Base-by-base conservation (phyloP, 2,888 invertebrate species). In the Neoitamus cyanurus region DNA sequence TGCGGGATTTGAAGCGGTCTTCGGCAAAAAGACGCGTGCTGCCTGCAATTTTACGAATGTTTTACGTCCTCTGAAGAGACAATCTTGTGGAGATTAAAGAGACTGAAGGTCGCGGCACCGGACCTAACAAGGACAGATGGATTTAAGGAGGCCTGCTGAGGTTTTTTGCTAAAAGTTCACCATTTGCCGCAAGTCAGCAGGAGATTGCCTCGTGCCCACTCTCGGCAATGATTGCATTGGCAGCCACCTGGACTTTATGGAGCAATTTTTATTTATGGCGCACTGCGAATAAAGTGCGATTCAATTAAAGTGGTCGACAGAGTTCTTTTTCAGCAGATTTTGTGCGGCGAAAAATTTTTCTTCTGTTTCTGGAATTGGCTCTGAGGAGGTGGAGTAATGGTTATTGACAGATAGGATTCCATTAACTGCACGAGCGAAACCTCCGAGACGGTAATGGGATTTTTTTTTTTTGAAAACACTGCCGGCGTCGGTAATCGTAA, bases 121-220 rank as follows among this genome's bases (percentile, higher is more conserved):
- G 73, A 73, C 73, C 15, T 36, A 73, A 73, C 73, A 73, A 73
- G 73, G 36, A 73, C 73, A 73, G 73, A 73, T 73, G 73, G 73
- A 73, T 34, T 73, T 73, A 34, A 73, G 36, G 36, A 70, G 70
- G 25, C 73, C 37, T 31, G 36, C 73, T 36, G 72, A 34, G 28
- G 13, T 20, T 73, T 73, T 73, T 73, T 73, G 7, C 20, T n/a
- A 31, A 70, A 73, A 30, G 34, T 58, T 25, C 15, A 20, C 15
- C 58, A 25, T 58, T 58, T 58, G 25, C 20, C 5, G 5, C 20
- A 25, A 58, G 25, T 58, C 58, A 58, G 58, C 58, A 58, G 58
- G 58, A 58, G 58, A 58, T 58, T 58, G 58, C 58, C 58, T 7
- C 58, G 58, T 58, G 58, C 25, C 58, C 58, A 58, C 58, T 58